Percentiles rank a stretch among this genome's conserved stretches.
Conservation (phyloP, 2,797 vertebrate genomes). For the Coranthus polyacanthus region DNA sequence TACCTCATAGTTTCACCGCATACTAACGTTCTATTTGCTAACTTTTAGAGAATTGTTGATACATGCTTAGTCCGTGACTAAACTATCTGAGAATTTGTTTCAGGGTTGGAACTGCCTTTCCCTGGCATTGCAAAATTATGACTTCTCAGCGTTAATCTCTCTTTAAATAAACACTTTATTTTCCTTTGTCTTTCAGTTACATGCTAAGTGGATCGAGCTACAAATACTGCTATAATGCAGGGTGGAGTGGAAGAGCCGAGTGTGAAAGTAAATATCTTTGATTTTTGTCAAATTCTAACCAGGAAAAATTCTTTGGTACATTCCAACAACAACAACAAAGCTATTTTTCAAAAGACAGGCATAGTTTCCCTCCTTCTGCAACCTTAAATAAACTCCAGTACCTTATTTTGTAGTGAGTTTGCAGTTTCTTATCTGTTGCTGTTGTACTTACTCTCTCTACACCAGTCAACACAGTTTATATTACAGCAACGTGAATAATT, state of each 20-base stretch:
- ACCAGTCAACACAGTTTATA: constrained; percentile 1
- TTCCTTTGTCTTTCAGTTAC: constrained; percentile 64
- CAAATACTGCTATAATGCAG: constrained; percentile 45
- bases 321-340: not conserved
- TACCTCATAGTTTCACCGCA: constrained; percentile 26
- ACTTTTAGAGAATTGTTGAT: not conserved
- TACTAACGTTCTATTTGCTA: constrained; percentile 3
- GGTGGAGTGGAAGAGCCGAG: constrained; percentile 57
- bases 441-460: not conserved
- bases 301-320: not conserved
- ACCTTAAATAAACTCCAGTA: not conserved
- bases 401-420: not conserved
- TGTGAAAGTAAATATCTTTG: constrained; percentile 72
- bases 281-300: not conserved
- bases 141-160: not conserved
- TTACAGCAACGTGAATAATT: not conserved
- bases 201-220: constrained; percentile 37
- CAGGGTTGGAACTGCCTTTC: not conserved
- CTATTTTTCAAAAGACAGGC: not conserved
- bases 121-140: not conserved
- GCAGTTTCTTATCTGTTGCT: not conserved
- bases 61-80: not conserved
- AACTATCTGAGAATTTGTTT: constrained; percentile 11
- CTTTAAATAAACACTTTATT: constrained; percentile 13
- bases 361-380: not conserved